Evolutionary conservation across 2,888 invertebrate species (phyloP).

Genomic region (Trissonchulus sp.): DNA sequence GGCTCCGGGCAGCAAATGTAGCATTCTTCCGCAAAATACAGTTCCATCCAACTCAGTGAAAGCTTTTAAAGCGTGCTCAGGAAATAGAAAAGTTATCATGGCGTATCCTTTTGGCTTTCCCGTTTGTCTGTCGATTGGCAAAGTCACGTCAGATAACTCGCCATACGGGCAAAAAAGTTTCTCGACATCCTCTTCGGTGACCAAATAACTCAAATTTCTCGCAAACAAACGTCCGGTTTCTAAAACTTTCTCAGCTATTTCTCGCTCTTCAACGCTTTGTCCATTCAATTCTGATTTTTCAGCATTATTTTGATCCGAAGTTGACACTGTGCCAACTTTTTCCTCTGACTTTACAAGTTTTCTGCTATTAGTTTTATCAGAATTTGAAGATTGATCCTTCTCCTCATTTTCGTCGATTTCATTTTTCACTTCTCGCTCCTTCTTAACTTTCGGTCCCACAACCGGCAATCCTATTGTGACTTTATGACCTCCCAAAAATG

Average conservation of each 20-base stretch:
- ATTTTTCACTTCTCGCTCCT: too few species aligned
- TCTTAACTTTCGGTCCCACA: too few species aligned
- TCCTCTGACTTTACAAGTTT: too few species aligned
- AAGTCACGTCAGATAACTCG: constrained; percentile 73
- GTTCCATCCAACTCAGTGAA: constrained; percentile 82
- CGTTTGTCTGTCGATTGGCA: constrained; percentile 76
- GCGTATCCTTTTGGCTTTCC: constrained; percentile 87
- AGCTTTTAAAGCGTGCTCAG: constrained; percentile 86
- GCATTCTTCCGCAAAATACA: constrained; percentile 63
- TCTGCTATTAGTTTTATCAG: too few species aligned
- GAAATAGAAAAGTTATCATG: constrained; percentile 81
- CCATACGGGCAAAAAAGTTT: constrained; percentile 69
- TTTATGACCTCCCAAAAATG: constrained; percentile 46
- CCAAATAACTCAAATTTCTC: constrained; percentile 78
- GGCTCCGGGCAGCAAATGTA: constrained; percentile 76
- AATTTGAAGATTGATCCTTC: too few species aligned
- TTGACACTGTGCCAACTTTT: too few species aligned
- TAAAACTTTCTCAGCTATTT: constrained; percentile 40
- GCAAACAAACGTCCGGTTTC: constrained; percentile 82
- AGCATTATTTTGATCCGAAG: too few species aligned
- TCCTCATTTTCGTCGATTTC: too few species aligned
- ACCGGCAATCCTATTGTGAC: constrained; percentile 29
- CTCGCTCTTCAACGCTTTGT: constrained; percentile 27
- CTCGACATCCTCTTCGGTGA: constrained; percentile 72
- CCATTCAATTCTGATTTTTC: too few species aligned